Conservation (phyloP, 2,888 invertebrate species). For the Drosophila neonasuta region DNA sequence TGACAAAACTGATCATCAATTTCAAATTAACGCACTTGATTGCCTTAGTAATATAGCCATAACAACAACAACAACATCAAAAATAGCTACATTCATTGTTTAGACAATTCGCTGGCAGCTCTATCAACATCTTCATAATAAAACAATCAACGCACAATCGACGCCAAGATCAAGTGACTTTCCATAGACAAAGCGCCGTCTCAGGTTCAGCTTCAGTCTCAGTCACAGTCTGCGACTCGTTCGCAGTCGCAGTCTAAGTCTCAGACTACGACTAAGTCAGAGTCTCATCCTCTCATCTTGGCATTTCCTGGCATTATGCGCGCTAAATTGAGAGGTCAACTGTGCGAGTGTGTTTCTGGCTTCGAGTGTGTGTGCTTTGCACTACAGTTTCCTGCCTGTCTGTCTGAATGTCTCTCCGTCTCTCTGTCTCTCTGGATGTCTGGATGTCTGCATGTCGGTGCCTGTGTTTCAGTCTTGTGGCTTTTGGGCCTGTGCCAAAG, state of each 20-base stretch:
- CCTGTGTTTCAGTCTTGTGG: constrained; percentile 43
- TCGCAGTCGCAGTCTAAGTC: constrained; percentile 10
- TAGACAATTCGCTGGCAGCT: constrained; percentile 52
- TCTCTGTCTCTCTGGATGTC: constrained; percentile 48
- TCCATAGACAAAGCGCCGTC: constrained; percentile 63
- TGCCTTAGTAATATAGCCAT: constrained; percentile 68
- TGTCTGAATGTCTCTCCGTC: constrained; percentile 41
- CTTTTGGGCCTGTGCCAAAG: constrained; percentile 79
- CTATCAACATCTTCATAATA: constrained; percentile 76
- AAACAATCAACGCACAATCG: constrained; percentile 77
- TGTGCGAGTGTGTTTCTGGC: constrained; percentile 39
- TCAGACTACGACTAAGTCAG: constrained; percentile 14
- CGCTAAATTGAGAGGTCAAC: constrained; percentile 81
- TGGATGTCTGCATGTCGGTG: constrained; percentile 36
- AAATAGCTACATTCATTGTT: constrained; percentile 39
- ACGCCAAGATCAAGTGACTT: constrained; percentile 73
- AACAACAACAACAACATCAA: constrained; percentile 29
- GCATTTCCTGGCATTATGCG: constrained; percentile 75
- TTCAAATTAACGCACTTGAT: constrained; percentile 66
- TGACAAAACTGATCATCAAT: constrained; percentile 66
- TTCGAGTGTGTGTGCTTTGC: constrained; percentile 25
- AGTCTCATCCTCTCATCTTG: constrained; percentile 50
- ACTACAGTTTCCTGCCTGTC: constrained; percentile 44
- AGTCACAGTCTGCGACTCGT: constrained; percentile 5
- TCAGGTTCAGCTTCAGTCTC: neutral